phyloP scores from a whole-genome alignment of 2,113 vertebrate species.

The Hirundichthys speculiger region DNA sequence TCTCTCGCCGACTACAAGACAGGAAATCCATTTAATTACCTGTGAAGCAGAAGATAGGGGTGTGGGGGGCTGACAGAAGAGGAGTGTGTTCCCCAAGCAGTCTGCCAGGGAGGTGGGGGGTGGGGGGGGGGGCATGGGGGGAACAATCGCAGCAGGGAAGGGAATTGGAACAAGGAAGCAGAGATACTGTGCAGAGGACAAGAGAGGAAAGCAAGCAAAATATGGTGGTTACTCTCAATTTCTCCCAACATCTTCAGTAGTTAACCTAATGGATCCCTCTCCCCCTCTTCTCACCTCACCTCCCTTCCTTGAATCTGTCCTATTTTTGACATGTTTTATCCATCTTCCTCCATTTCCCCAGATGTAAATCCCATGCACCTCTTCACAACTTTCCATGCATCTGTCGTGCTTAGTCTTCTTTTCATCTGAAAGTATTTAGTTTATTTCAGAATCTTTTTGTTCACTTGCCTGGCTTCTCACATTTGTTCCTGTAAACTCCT shows the following conservation, averaged over 20 bases:
- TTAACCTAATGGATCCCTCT: conserved; percentile 38
- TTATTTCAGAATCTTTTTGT: conserved; percentile 11
- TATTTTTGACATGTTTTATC: conserved; percentile 18
- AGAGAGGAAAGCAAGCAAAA: conserved; percentile 18
- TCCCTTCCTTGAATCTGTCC: background rate
- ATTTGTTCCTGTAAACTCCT: conserved; percentile 10
- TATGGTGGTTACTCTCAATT: conserved; percentile 22
- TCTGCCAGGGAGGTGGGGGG: conserved; percentile 80
- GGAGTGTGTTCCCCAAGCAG: conserved; percentile 88
- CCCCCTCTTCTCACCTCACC: conserved; percentile 2
- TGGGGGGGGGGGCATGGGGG: background rate
- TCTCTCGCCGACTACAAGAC: conserved; percentile 96
- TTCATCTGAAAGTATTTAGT: conserved; percentile 9
- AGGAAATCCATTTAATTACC: conserved; percentile 99
- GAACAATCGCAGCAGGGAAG: conserved; percentile 19
- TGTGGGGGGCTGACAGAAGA: conserved; percentile 90
- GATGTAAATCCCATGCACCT: conserved; percentile 11
- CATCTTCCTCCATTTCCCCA: conserved; percentile 3
- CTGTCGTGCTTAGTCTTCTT: conserved; percentile 14
- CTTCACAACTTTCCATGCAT: conserved; percentile 21
- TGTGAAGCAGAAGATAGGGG: conserved; percentile 95
- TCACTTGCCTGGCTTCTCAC: conserved; percentile 4
- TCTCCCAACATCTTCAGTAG: conserved; percentile 16
- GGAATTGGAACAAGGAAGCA: conserved; percentile 35
- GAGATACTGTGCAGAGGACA: conserved; percentile 36